These are phyloP conservation scores for Arrhopalites spinosus DNA, from an alignment of 2,888 invertebrate genomes.

Conservation along the genomic window DNA sequence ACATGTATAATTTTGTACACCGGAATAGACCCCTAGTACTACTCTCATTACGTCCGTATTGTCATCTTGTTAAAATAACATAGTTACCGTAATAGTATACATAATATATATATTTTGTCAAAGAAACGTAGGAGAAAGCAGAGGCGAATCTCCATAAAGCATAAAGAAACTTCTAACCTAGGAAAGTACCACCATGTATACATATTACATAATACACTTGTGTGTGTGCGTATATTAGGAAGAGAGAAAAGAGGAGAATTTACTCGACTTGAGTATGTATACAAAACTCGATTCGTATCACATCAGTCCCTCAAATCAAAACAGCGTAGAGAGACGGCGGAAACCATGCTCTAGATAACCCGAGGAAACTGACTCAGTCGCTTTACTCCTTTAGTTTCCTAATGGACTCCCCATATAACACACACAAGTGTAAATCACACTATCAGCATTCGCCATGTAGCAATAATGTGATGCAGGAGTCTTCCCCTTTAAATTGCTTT, in stretches of 20 bases:
- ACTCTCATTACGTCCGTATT: too few relatives aligned
- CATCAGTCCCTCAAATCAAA: conserved; percentile 21
- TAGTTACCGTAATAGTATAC: too few relatives aligned
- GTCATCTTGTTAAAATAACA: too few relatives aligned
- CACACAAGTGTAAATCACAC: conserved; percentile 33
- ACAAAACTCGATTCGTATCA: conserved; percentile 16
- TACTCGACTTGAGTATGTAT: not conserved
- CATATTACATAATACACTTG: not conserved
- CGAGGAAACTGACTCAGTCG: conserved; percentile 13
- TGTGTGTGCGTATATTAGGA: not conserved
- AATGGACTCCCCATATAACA: conserved; percentile 22
- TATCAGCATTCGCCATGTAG: conserved; percentile 21
- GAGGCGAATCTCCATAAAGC: conserved; percentile 2
- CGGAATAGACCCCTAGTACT: too few relatives aligned
- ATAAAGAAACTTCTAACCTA: not conserved
- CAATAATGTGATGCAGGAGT: not conserved
- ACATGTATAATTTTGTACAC: too few relatives aligned
- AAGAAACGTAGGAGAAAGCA: not conserved
- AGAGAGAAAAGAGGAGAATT: not conserved
- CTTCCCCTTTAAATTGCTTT: conserved; percentile 12
- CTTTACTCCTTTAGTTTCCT: conserved; percentile 25
- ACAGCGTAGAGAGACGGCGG: conserved; percentile 24
- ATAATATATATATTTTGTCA: too few relatives aligned
- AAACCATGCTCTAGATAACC: conserved; percentile 35
- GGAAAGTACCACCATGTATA: too few relatives aligned